These are phyloP conservation scores for Dendrolimus pini DNA, from an alignment of 2,888 invertebrate species.

Conservation along the genomic window DNA sequence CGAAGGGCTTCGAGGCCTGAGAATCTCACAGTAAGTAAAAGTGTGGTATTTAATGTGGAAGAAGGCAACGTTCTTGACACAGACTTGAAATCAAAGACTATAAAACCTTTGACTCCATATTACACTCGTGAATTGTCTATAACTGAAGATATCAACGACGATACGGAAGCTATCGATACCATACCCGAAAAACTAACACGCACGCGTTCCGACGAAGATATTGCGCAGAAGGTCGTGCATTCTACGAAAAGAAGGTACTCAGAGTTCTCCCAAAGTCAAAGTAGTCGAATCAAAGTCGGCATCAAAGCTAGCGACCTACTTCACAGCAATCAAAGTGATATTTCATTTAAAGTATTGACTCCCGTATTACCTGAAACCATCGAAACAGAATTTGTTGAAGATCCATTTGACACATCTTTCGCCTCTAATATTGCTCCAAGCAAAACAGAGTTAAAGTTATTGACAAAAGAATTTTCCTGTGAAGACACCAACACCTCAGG, in stretches of 20 bases:
- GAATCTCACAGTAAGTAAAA: constrained; percentile 70
- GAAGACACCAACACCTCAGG: constrained; percentile 40
- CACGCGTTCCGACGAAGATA: constrained; percentile 80
- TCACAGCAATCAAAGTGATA: constrained; percentile 41
- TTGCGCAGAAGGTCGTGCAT: constrained; percentile 68
- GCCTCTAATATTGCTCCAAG: constrained; percentile 84
- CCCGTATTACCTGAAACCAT: constrained; percentile 51
- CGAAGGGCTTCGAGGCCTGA: constrained; percentile 81
- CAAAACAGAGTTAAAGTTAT: constrained; percentile 84
- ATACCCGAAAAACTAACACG: constrained; percentile 74
- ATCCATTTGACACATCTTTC: constrained; percentile 93
- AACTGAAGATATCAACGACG: constrained; percentile 69
- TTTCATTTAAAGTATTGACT: constrained; percentile 81
- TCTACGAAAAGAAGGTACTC: constrained; percentile 68
- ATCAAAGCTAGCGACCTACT: constrained; percentile 51
- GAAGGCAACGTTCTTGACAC: constrained; percentile 57
- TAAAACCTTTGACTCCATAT: constrained; percentile 88
- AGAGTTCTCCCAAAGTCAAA: constrained; percentile 48
- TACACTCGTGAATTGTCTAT: constrained; percentile 81
- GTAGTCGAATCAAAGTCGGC: constrained; percentile 25
- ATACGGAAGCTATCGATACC: constrained; percentile 81
- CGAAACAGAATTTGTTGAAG: constrained; percentile 56
- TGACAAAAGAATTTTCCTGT: constrained; percentile 85
- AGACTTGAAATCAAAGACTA: constrained; percentile 78
- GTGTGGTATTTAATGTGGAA: constrained; percentile 71